Percentiles rank a stretch among this genome's conserved stretches.
Evolutionary conservation across 2,888 invertebrate genomes (phyloP).

Genomic region (Ephialtes manifestator): DNA sequence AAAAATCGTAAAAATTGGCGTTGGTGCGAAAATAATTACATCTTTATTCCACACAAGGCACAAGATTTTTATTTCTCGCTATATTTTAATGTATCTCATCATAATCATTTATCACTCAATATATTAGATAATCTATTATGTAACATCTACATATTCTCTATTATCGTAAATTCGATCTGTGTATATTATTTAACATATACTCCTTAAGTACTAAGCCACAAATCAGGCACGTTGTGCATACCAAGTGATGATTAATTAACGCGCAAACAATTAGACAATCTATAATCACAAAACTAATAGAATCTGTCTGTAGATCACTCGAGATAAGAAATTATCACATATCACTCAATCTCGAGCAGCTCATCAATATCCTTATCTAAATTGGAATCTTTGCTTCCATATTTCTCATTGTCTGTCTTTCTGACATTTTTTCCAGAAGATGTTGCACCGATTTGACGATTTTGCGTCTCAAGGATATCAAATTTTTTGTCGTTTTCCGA

Average conservation of each 20-base stretch:
- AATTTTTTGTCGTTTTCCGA: conserved; percentile 19
- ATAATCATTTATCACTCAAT: background rate
- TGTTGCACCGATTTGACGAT: background rate
- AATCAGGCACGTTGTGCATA: background rate
- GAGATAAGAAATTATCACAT: background rate
- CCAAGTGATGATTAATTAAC: background rate
- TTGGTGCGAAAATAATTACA: background rate
- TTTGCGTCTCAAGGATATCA: background rate
- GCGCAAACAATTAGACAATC: background rate
- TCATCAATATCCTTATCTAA: conserved; percentile 82
- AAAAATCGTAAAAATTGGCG: too few relatives aligned
- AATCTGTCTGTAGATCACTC: too few relatives aligned
- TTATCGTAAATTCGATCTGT: background rate
- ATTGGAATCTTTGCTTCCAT: conserved; percentile 76
- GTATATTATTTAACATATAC: conserved; percentile 10
- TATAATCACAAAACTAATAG: too few relatives aligned
- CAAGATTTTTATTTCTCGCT: background rate
- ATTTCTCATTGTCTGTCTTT: conserved; percentile 37
- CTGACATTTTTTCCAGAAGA: conserved; percentile 28
- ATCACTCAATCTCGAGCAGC: conserved; percentile 78
- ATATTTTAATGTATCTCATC: background rate
- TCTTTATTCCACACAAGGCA: conserved; percentile 1
- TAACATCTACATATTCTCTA: background rate
- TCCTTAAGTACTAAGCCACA: background rate
- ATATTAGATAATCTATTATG: background rate